Percentiles rank a stretch among this genome's conserved stretches.
These are phyloP conservation scores for Stichopus chloronotus DNA, from an alignment of 35 echinoderm and acorn worm species.

Conservation along the genomic window DNA sequence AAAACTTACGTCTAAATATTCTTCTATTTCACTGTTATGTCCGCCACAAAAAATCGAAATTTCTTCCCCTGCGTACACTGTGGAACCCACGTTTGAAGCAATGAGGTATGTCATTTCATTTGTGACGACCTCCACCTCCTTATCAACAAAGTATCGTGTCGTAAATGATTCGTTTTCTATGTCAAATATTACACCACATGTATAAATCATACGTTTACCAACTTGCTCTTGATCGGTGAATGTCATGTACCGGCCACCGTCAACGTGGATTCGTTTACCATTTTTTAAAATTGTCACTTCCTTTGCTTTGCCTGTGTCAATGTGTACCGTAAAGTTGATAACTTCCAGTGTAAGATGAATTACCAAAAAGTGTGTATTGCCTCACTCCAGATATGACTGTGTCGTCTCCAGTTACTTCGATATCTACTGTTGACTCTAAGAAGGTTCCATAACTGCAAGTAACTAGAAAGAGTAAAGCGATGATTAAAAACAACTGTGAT, in stretches of 20 bases:
- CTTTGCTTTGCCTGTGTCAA: not conserved
- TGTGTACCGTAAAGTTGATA: not conserved
- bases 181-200: not conserved
- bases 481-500: too few species aligned
- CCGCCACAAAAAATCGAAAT: not conserved
- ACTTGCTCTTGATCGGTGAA: not conserved
- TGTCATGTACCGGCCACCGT: not conserved
- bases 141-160: not conserved
- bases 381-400: not conserved
- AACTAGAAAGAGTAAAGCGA: too few species aligned
- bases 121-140: not conserved
- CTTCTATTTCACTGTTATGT: not conserved
- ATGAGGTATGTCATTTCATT: not conserved
- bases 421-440: not conserved
- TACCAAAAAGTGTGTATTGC: not conserved
- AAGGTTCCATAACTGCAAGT: too few species aligned
- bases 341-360: not conserved
- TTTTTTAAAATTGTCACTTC: not conserved
- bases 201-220: not conserved
- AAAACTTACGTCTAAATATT: not conserved
- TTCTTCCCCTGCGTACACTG: not conserved
- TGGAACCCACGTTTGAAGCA: not conserved
- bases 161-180: not conserved
- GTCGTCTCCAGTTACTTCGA: not conserved
- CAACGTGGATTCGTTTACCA: not conserved